These are phyloP conservation scores for Napeogenes sylphis DNA, from an alignment of 2,888 invertebrate species.

Conservation along the genomic window DNA sequence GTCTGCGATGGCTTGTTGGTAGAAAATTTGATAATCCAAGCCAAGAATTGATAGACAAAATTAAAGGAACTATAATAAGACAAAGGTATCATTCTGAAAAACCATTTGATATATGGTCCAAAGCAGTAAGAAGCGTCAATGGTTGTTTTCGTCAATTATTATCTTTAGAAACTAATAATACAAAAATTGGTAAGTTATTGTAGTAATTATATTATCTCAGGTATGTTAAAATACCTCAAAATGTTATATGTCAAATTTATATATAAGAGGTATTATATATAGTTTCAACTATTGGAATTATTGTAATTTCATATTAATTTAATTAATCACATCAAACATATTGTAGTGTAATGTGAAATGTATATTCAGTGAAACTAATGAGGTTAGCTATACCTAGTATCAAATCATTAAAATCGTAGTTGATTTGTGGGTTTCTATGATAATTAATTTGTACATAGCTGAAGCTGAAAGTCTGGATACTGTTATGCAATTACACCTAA, in stretches of 20 bases:
- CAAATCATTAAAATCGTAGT: background rate
- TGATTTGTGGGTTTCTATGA: background rate
- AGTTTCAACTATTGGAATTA: too few species aligned
- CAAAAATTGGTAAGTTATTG: slow-evolving; percentile 51
- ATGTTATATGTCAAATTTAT: too few species aligned
- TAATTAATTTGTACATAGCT: slow-evolving; percentile 39
- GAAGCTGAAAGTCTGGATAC: slow-evolving; percentile 52
- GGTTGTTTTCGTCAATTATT: slow-evolving; percentile 65
- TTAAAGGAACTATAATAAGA: slow-evolving; percentile 49
- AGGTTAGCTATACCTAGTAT: background rate
- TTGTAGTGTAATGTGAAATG: background rate
- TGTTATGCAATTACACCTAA: slow-evolving; percentile 59
- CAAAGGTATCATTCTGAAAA: slow-evolving; percentile 58
- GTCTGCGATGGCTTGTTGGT: slow-evolving; percentile 60
- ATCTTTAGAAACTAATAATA: slow-evolving; percentile 53
- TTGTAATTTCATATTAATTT: too few species aligned
- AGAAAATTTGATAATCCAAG: slow-evolving; percentile 42
- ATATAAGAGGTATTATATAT: too few species aligned
- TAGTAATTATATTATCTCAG: background rate
- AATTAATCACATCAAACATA: too few species aligned
- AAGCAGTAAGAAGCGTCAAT: slow-evolving; percentile 45
- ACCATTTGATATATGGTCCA: slow-evolving; percentile 66
- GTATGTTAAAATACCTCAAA: too few species aligned
- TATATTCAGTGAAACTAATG: background rate
- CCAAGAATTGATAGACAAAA: slow-evolving; percentile 35